A percentile compares a stretch with the other conserved stretches of the same genome.
Conservation (phyloP, 1,140 invertebrate genomes). For the Nymphalis io region DNA sequence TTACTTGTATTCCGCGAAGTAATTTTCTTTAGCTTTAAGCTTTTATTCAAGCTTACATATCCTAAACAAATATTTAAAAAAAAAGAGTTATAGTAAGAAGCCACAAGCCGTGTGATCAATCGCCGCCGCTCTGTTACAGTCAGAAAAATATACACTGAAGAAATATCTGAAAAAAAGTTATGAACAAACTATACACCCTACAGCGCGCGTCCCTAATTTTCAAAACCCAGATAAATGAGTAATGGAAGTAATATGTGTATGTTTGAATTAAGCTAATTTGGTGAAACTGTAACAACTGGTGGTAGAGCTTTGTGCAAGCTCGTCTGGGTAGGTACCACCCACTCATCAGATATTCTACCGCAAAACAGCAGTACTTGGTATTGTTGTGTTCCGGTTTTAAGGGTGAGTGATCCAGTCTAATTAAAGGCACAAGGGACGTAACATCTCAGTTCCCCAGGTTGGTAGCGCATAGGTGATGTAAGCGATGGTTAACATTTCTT, state of each 20-base stretch:
- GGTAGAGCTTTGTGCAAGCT: too few relatives aligned
- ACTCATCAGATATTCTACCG: too few relatives aligned
- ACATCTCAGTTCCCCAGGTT: too few relatives aligned
- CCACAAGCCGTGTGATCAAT: not conserved
- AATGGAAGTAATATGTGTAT: not conserved
- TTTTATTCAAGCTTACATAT: not conserved
- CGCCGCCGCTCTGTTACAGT: not conserved
- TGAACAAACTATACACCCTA: not conserved
- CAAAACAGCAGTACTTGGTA: too few relatives aligned
- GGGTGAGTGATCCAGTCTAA: too few relatives aligned
- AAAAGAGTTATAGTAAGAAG: too few relatives aligned
- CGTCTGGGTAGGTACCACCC: too few relatives aligned
- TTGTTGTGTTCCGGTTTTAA: too few relatives aligned
- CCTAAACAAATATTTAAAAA: not conserved
- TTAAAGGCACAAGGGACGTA: too few relatives aligned
- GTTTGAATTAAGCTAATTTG: not conserved
- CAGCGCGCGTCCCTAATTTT: not conserved
- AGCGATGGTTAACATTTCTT: too few relatives aligned
- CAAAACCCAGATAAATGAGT: not conserved
- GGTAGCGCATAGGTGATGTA: too few relatives aligned
- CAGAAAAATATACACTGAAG: not conserved
- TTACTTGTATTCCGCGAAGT: not conserved
- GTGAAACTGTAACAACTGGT: not conserved
- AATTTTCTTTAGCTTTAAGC: too few relatives aligned
- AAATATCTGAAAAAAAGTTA: conserved; percentile 3